Evolutionary conservation across 1,140 invertebrate genomes (phyloP), one percentile per base, ranked within the genome.

Genomic region (Thrips palmi): DNA sequence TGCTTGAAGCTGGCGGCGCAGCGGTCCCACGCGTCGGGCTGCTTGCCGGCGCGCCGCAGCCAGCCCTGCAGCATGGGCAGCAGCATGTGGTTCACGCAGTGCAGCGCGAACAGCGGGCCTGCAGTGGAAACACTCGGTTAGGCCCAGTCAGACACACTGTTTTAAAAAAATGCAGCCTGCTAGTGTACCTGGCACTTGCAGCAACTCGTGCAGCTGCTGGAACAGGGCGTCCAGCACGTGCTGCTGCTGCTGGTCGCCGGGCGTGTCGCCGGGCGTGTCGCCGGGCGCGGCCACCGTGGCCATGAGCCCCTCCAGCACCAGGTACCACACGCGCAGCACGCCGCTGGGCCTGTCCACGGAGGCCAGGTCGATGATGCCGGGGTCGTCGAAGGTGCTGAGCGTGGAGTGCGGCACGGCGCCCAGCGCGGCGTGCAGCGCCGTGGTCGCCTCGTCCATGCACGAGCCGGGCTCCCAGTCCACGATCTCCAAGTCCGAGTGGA

Each of bases 31-130:
- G 46, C 38, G 17, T 48, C 45, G 18, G 23, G 32, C 17, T 29
- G 28, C 41, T 71, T 67, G 40, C 71, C 65, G 35, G 77, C 70
- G 46, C 68, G 67, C 7, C 85, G 63, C 31, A 91, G 53, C 87
- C 87, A 92, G 45, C 76, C 74, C 60, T 93, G 87, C 10, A 92
- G 74, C 60, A 81, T 82, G 1, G 87, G 86, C 37, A 94, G 58
- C 2, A 93, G 56, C 27, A 92, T 55, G 52, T 89, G 84, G 52
- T 92, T 93, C 8, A 91, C 74, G 58, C 83, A 88, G 51, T 85
- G 85, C 33, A 91, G 62, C 1, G 79, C 82, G 60, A 92, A 92
- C 33, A 77, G 69, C 3, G 81, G 72, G 34, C 85, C 85, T 47
- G 76, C 15, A 46, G 49, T 18, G 42, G 22, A 31, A 27, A 18